Evolutionary conservation across 2,797 vertebrate species (phyloP).

Genomic region (Eulemur mongoz): DNA sequence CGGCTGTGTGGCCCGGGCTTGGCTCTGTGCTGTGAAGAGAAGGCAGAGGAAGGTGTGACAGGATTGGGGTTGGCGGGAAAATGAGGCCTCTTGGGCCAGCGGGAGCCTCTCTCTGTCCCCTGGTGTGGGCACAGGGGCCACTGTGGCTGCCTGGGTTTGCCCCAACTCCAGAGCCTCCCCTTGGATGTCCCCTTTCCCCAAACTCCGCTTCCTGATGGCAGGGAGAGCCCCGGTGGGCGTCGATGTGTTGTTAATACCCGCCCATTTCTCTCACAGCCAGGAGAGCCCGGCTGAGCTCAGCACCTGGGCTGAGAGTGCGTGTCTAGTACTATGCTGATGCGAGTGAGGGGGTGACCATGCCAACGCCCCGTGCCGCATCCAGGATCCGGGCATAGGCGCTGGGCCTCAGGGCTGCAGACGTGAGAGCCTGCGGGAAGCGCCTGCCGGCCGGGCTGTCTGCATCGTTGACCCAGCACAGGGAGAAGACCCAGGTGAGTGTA

Average conservation of each 20-base stretch:
- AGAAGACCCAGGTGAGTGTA: not conserved
- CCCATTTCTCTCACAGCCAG: not conserved
- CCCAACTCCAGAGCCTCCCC: not conserved
- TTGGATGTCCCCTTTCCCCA: not conserved
- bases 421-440: not conserved
- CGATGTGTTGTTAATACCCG: not conserved
- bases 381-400: rapidly evolving
- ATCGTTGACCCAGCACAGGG: rapidly evolving
- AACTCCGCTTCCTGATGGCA: rapidly evolving
- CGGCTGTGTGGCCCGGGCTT: not conserved
- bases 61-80: not conserved
- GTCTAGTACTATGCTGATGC: rapidly evolving
- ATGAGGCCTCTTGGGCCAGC: rapidly evolving
- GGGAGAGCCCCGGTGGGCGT: not conserved
- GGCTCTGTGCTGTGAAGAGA: not conserved
- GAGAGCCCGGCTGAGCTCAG: not conserved
- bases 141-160: rapidly evolving
- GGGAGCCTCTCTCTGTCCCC: not conserved
- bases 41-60: not conserved
- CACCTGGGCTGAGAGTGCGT: rapidly evolving
- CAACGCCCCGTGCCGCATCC: rapidly evolving
- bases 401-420: rapidly evolving
- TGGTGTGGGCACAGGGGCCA: rapidly evolving
- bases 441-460: not conserved
- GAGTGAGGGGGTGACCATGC: rapidly evolving